Base-by-base conservation (phyloP, 2,797 vertebrate species). In the Dromococcyx pavoninus region DNA sequence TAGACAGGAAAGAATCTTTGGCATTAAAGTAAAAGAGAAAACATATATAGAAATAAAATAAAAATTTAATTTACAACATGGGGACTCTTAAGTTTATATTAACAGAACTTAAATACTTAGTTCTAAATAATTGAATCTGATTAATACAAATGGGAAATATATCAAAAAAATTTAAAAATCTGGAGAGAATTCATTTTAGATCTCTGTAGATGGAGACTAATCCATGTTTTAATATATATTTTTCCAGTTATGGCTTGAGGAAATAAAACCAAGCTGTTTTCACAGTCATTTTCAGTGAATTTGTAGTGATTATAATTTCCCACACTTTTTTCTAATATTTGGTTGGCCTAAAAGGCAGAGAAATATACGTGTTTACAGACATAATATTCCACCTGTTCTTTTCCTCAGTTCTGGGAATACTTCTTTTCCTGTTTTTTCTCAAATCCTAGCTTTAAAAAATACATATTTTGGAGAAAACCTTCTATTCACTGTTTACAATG, bases 11-110 rank as follows among this genome's bases (percentile, higher is more conserved):
- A 94, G 35, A 84, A 94, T 57, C 53, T 88, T 77, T 91, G 56
- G 24, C 80, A 86, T 90, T 80, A 82, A 90, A 90, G 30, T 57
- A 71, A 86, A 39, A 94, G 32, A 78, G n/a, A 76, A 69, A 78
- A 37, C 33, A 83, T 87, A 88, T 73, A 70, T 75, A 90, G n/a
- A 91, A 95, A 92, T 84, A 88, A 91, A 96, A 86, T 90, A 70
- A 87, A 81, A 88, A 90, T 72, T 73, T 94, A 95, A 95, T 95
- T 92, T 83, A 92, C 56, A 86, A 64, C 81, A 79, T 5, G 4
- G 30, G 41, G 53, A 78, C 53, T 88, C 43, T 14, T 60, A 94
- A 84, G 64, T 95, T 97, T 88, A 82, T 91, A 93, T 66, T 90
- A 80, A 87, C 54, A 84, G 65, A 93, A 82, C 81, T 67, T 93